phyloP scores from a whole-genome alignment of 2,888 invertebrate genomes.

The Drosophila diplacantha region DNA sequence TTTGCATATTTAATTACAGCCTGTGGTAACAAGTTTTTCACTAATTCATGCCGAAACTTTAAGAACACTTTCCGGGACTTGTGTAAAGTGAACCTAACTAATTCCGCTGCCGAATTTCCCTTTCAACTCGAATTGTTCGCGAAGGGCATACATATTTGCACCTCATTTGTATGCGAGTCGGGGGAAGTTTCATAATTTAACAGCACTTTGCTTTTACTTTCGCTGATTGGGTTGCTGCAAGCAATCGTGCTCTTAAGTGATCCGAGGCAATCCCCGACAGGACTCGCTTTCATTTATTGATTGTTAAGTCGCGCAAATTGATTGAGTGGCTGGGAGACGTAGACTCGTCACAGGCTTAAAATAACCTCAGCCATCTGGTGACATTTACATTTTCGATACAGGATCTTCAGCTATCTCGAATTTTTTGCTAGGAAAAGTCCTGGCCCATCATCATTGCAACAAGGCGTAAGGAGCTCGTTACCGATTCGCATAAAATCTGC shows the following conservation, averaged over 20 bases:
- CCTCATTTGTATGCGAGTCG: conserved; percentile 34
- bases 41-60: conserved; percentile 18
- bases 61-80: conserved; percentile 24
- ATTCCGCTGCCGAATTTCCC: conserved; percentile 14
- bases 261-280: conserved; percentile 14
- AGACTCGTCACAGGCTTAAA: neutral
- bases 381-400: neutral
- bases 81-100: conserved; percentile 11
- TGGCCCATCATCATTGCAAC: conserved; percentile 8
- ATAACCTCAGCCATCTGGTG: neutral
- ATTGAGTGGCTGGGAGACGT: neutral
- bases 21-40: conserved; percentile 21
- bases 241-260: conserved; percentile 22
- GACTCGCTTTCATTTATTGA: conserved; percentile 22
- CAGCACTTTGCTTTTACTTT: conserved; percentile 36
- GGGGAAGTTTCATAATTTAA: conserved; percentile 31
- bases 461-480: conserved; percentile 10
- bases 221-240: conserved; percentile 27
- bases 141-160: conserved; percentile 12
- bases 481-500: conserved; percentile 41
- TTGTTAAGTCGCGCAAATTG: conserved; percentile 15
- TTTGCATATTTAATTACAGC: conserved; percentile 52
- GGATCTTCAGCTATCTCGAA: conserved; percentile 1
- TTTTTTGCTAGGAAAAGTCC: neutral
- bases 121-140: conserved; percentile 8